Evolutionary conservation across 1,140 invertebrate genomes (phyloP).

Genomic region (Leptinotarsa texana): DNA sequence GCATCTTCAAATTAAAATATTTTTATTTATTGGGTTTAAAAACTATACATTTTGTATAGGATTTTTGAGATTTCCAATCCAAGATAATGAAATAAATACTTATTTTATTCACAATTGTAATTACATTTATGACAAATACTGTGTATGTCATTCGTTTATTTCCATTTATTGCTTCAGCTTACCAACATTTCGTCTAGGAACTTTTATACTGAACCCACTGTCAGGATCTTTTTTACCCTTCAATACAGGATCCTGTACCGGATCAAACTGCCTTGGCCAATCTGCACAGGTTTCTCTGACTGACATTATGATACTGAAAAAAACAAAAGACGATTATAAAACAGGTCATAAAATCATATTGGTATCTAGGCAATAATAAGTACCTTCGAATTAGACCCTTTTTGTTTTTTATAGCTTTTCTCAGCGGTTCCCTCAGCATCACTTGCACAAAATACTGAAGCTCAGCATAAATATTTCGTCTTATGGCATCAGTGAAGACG

Average conservation of each 20-base stretch:
- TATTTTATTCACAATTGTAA: too few species aligned
- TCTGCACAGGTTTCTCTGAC: conserved; percentile 96
- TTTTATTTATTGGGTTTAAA: too few species aligned
- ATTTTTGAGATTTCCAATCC: too few species aligned
- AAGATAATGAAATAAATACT: too few species aligned
- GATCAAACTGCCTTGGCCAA: conserved; percentile 91
- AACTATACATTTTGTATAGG: too few species aligned
- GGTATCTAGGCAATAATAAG: conserved; percentile 25
- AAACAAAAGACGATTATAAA: background rate
- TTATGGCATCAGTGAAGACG: conserved; percentile 94
- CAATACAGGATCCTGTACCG: conserved; percentile 89
- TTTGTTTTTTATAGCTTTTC: conserved; percentile 98
- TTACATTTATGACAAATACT: too few species aligned
- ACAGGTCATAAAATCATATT: conserved; percentile 11
- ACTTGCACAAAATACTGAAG: conserved; percentile 98
- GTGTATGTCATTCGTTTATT: too few species aligned
- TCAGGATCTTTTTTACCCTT: conserved; percentile 95
- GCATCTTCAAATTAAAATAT: too few species aligned
- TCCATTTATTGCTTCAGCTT: conserved; percentile 49
- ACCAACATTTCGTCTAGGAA: conserved; percentile 91
- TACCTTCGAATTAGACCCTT: conserved; percentile 93
- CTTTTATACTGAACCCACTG: conserved; percentile 88
- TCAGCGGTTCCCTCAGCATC: conserved; percentile 84
- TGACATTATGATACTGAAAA: conserved; percentile 85
- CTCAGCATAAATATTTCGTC: conserved; percentile 93